These are phyloP conservation scores for Brachyhypopomus occidentalis DNA, from an alignment of 2,113 vertebrate genomes.

Conservation along the genomic window DNA sequence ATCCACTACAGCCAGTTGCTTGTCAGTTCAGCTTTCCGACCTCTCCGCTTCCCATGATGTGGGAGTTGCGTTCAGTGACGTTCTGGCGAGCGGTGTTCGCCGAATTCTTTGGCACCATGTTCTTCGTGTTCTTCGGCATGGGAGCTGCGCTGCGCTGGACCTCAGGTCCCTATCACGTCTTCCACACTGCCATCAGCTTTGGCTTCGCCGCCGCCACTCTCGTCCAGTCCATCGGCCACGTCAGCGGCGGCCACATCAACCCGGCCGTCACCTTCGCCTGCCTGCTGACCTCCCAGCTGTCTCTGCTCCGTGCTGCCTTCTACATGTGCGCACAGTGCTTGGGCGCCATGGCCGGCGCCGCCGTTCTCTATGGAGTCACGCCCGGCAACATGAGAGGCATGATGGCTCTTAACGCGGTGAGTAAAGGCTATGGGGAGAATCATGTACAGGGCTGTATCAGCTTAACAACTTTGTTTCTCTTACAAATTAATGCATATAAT, in stretches of 20 bases:
- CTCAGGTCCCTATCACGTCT: slow-evolving; percentile 80
- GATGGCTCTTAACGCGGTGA: slow-evolving; percentile 89
- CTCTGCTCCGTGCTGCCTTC: slow-evolving; percentile 85
- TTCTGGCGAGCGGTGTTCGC: slow-evolving; percentile 94
- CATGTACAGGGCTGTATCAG: too few species aligned
- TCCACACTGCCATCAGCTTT: slow-evolving; percentile 88
- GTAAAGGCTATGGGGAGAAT: background rate
- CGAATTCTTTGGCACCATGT: slow-evolving; percentile 92
- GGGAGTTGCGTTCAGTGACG: slow-evolving; percentile 90
- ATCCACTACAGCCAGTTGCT: slow-evolving; percentile 28
- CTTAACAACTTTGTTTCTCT: too few species aligned
- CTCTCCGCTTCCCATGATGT: slow-evolving; percentile 75
- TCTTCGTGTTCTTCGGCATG: slow-evolving; percentile 90
- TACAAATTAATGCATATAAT: too few species aligned
- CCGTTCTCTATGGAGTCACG: slow-evolving; percentile 87
- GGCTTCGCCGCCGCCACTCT: slow-evolving; percentile 88
- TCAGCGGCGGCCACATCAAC: slow-evolving; percentile 92
- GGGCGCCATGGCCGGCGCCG: slow-evolving; percentile 87
- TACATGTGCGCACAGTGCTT: slow-evolving; percentile 88
- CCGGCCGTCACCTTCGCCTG: slow-evolving; percentile 91
- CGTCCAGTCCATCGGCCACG: slow-evolving; percentile 87
- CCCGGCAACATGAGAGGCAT: slow-evolving; percentile 85
- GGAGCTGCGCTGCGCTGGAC: slow-evolving; percentile 87
- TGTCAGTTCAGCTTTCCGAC: slow-evolving; percentile 36
- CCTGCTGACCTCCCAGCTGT: slow-evolving; percentile 90